Evolutionary conservation across 2,888 invertebrate genomes (phyloP).

Genomic region (Xestobium rufovillosum): DNA sequence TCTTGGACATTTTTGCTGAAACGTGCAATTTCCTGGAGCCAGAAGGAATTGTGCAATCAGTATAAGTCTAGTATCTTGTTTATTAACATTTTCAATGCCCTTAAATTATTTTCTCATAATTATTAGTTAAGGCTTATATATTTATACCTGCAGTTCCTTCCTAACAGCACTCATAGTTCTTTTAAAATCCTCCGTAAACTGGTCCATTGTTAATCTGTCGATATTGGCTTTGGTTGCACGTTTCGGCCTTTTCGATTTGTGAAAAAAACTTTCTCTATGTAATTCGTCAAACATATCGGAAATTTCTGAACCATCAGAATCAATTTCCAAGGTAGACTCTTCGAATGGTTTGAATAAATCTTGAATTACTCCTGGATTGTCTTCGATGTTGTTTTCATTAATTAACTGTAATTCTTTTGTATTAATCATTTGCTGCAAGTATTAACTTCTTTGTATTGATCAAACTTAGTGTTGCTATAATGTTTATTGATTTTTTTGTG

Average conservation of each 20-base stretch:
- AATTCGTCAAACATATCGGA: conserved; percentile 31
- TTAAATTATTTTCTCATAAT: no score
- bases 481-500: conserved; percentile 6
- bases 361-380: conserved; percentile 16
- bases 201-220: conserved; percentile 27
- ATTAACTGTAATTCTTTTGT: no score
- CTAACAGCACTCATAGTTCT: conserved; percentile 26
- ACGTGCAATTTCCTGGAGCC: no score
- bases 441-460: conserved; percentile 23
- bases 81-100: no score
- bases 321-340: conserved; percentile 23
- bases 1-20: no score
- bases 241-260: conserved; percentile 20
- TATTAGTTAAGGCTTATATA: no score
- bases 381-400: conserved; percentile 7
- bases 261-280: conserved; percentile 27
- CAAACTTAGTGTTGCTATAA: conserved; percentile 20
- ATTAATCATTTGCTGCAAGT: not conserved
- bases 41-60: no score
- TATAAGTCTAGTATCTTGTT: no score
- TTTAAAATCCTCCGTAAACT: conserved; percentile 33
- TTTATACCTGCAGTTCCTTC: conserved; percentile 26
- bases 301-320: conserved; percentile 26
- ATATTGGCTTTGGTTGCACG: conserved; percentile 30
- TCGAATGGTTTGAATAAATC: conserved; percentile 24